Evolutionary conservation across 1,140 invertebrate genomes (phyloP).

Genomic region (Drosophila melanogaster): Release_6_plus_ISO1_MT NT_033779.5:19018501-19019000

Average conservation of each 20-base stretch:
- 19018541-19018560: constrained; percentile 61
- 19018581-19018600: constrained; percentile 53
- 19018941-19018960: constrained; percentile 45
- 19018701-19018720: constrained; percentile 16
- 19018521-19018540: constrained; percentile 7
- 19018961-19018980: constrained; percentile 1
- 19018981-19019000: constrained; percentile 19
- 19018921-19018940: constrained; percentile 28
- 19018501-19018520: neutral
- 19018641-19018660: constrained; percentile 28
- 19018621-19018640: neutral
- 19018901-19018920: constrained; percentile 26
- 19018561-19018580: constrained; percentile 58
- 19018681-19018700: constrained; percentile 16
- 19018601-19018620: neutral
- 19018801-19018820: constrained; percentile 67
- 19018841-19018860: constrained; percentile 51
- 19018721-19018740: constrained; percentile 5
- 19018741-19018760: constrained; percentile 35
- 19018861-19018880: constrained; percentile 2
- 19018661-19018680: constrained; percentile 51
- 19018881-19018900: constrained; percentile 6
- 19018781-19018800: constrained; percentile 36
- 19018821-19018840: constrained; percentile 55
- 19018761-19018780: constrained; percentile 56